These are phyloP conservation scores for Porites australiensis DNA, from an alignment of 64 coral and sea anemone genomes.

Conservation along the genomic window DNA sequence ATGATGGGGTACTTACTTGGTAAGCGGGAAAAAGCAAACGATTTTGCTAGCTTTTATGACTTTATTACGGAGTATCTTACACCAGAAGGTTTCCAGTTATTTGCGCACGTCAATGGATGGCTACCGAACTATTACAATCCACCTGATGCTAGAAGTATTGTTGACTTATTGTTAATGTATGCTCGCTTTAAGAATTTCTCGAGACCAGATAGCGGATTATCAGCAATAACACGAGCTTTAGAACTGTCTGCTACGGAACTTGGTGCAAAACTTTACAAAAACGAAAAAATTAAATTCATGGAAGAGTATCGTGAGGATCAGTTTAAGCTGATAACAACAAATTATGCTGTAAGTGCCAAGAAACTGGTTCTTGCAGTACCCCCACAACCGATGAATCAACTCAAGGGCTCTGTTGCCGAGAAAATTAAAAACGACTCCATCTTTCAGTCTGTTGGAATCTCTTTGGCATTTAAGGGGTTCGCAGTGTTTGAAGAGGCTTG, in stretches of 20 bases:
- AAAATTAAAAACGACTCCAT: constrained; percentile 16
- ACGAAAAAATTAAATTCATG: constrained; percentile 16
- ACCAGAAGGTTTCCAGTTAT: constrained; percentile 4
- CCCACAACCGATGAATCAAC: not conserved
- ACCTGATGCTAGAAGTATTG: not conserved
- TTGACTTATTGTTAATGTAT: not conserved
- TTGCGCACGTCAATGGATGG: not conserved
- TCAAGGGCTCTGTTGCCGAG: constrained; percentile 3
- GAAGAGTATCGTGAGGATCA: not conserved
- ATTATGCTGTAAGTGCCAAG: not conserved
- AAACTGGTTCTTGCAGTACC: constrained; percentile 24
- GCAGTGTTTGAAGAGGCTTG: constrained; percentile 15
- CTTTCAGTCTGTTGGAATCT: not conserved
- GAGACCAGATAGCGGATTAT: not conserved
- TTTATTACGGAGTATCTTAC: not conserved
- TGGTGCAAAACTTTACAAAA: not conserved
- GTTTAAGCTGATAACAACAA: not conserved
- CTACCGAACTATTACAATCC: not conserved
- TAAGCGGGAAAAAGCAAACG: not conserved
- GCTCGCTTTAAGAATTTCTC: not conserved
- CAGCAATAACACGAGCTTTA: not conserved
- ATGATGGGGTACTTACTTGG: not conserved
- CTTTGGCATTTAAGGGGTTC: not conserved
- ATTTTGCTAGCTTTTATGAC: constrained; percentile 3
- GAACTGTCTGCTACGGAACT: not conserved